phyloP scores from a whole-genome alignment of 2,888 invertebrate genomes.

The Lepetodrilus schrolli region DNA sequence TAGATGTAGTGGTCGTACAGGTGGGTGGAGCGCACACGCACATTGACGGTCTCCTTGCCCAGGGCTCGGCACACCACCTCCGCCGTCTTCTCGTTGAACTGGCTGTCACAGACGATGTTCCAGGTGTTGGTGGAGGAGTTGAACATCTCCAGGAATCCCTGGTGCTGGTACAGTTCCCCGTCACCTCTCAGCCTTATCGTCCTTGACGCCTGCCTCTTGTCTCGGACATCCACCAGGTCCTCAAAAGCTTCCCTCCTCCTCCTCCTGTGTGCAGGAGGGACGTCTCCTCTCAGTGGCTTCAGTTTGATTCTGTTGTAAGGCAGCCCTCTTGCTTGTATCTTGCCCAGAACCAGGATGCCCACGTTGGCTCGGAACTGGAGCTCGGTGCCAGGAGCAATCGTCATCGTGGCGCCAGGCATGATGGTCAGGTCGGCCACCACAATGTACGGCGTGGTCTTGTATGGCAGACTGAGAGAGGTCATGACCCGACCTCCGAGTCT shows the following conservation, averaged over 20 bases:
- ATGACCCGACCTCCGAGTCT: conserved; percentile 78
- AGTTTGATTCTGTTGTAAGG: conserved; percentile 59
- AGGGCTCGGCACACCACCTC: conserved; percentile 96
- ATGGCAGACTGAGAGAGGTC: conserved; percentile 76
- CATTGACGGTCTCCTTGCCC: conserved; percentile 90
- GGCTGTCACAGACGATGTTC: conserved; percentile 95
- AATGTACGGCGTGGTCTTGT: conserved; percentile 61
- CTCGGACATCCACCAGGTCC: not conserved
- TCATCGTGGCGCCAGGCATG: conserved; percentile 92
- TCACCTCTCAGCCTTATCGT: conserved; percentile 84
- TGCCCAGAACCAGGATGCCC: conserved; percentile 94
- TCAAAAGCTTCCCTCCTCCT: not conserved
- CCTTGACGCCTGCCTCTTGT: not conserved
- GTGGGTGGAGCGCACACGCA: conserved; percentile 84
- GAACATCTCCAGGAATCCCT: conserved; percentile 95
- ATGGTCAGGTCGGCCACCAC: conserved; percentile 93
- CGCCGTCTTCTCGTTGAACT: conserved; percentile 96
- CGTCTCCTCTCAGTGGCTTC: conserved; percentile 32
- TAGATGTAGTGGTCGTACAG: conserved; percentile 72
- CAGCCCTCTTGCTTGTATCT: conserved; percentile 87
- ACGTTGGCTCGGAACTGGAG: conserved; percentile 96
- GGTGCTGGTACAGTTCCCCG: conserved; percentile 79
- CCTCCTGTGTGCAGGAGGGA: not conserved
- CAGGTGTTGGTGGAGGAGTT: conserved; percentile 96
- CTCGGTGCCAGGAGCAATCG: conserved; percentile 90